Evolutionary conservation across 2,888 invertebrate genomes (phyloP).

Genomic region (Aleiodes leptofemur): DNA sequence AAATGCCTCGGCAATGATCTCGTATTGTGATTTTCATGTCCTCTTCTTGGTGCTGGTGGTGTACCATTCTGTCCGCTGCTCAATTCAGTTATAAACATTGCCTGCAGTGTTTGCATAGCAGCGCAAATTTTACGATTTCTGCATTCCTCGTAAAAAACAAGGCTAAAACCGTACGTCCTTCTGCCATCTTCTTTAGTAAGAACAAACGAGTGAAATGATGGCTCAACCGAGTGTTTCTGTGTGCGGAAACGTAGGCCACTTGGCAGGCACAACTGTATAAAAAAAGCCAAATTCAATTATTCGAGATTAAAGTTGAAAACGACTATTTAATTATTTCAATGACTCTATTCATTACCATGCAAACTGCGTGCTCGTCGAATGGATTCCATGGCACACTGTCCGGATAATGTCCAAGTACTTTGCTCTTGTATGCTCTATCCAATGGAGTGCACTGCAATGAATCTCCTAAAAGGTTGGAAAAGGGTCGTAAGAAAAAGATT

Average conservation of each 20-base stretch:
- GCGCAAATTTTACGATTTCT: slow-evolving; percentile 93
- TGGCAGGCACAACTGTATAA: slow-evolving; percentile 92
- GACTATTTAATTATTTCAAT: slow-evolving; percentile 63
- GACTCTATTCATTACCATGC: slow-evolving; percentile 83
- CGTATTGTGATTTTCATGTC: slow-evolving; percentile 82
- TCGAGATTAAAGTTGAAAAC: neutral
- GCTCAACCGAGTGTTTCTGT: slow-evolving; percentile 90
- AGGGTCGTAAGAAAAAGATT: slow-evolving; percentile 25
- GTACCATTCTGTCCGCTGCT: slow-evolving; percentile 84
- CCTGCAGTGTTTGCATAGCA: slow-evolving; percentile 96
- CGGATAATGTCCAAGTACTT: slow-evolving; percentile 96
- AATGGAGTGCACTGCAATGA: slow-evolving; percentile 92
- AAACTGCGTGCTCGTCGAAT: slow-evolving; percentile 96
- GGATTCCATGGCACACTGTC: slow-evolving; percentile 91
- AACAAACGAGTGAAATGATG: slow-evolving; percentile 96
- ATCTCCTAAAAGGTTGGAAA: slow-evolving; percentile 80
- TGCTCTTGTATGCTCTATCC: slow-evolving; percentile 95
- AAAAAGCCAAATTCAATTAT: slow-evolving; percentile 16
- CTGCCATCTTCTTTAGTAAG: slow-evolving; percentile 98
- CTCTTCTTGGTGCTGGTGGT: slow-evolving; percentile 70
- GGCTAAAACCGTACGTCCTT: slow-evolving; percentile 94
- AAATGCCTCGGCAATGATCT: slow-evolving; percentile 93
- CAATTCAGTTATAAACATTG: slow-evolving; percentile 93
- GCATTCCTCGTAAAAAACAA: slow-evolving; percentile 97
- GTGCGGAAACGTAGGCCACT: slow-evolving; percentile 96